Evolutionary conservation across 2,113 vertebrate genomes (phyloP).

Genomic region (Cercopithecus mona): DNA sequence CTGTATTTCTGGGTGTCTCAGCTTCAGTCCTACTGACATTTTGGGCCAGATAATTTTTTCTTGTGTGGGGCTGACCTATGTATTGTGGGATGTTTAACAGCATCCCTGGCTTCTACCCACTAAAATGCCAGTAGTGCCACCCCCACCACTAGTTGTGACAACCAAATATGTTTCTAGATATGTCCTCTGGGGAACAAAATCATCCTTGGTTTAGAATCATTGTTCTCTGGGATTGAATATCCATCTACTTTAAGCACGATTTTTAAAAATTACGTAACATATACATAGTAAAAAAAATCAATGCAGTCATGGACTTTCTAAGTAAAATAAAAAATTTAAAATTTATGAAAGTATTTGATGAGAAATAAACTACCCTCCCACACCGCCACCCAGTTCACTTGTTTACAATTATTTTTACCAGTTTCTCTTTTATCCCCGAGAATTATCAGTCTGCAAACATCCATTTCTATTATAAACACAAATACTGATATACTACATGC

Average conservation of each 20-base stretch:
- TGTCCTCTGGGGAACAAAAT: neutral
- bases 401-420: conserved; percentile 1
- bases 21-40: neutral
- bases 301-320: too few species aligned
- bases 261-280: neutral
- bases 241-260: neutral
- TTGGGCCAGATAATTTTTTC: neutral
- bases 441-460: neutral
- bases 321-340: neutral
- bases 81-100: neutral
- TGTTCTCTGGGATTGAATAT: neutral
- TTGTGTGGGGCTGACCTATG: neutral
- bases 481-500: neutral
- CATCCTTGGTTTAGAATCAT: neutral
- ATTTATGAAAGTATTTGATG: neutral
- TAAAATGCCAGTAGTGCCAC: neutral
- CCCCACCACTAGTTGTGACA: neutral
- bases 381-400: neutral
- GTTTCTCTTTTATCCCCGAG: neutral
- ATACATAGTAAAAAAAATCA: neutral
- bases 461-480: neutral
- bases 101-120: neutral
- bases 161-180: neutral
- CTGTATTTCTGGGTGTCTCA: neutral
- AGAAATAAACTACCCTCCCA: neutral